These are phyloP conservation scores for Carposina sasakii DNA, from an alignment of 1,140 invertebrate genomes.

Conservation along the genomic window DNA sequence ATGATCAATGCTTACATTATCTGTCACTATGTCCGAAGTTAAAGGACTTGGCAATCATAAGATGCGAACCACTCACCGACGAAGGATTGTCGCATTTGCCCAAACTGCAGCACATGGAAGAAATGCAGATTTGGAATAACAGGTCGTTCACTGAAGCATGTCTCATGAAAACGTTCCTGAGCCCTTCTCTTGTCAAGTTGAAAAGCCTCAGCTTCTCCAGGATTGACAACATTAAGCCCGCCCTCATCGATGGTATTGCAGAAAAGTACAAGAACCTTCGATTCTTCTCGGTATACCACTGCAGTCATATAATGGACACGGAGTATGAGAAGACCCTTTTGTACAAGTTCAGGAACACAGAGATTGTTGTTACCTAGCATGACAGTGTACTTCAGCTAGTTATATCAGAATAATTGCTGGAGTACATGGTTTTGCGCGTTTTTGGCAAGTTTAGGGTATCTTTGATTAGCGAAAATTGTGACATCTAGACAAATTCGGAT, in stretches of 20 bases:
- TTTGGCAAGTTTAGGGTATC: no score
- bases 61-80: constrained; percentile 63
- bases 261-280: constrained; percentile 59
- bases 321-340: constrained; percentile 62
- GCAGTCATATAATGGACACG: constrained; percentile 54
- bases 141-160: constrained; percentile 47
- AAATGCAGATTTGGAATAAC: constrained; percentile 67
- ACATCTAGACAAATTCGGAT: no score
- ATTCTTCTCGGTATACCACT: constrained; percentile 63
- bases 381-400: constrained; percentile 6
- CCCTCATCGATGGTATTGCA: constrained; percentile 55
- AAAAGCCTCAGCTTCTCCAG: constrained; percentile 59
- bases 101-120: constrained; percentile 42
- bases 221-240: constrained; percentile 53
- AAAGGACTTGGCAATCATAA: constrained; percentile 56
- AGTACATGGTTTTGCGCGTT: no score
- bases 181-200: constrained; percentile 39
- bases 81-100: constrained; percentile 41
- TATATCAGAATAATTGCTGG: no score
- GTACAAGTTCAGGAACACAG: constrained; percentile 63
- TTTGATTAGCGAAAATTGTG: no score
- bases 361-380: constrained; percentile 55
- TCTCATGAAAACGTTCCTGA: constrained; percentile 43
- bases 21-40: constrained; percentile 49
- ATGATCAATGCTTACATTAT: constrained; percentile 47